Conservation (phyloP, 2,113 vertebrate species). For the Philantomba maxwellii region DNA sequence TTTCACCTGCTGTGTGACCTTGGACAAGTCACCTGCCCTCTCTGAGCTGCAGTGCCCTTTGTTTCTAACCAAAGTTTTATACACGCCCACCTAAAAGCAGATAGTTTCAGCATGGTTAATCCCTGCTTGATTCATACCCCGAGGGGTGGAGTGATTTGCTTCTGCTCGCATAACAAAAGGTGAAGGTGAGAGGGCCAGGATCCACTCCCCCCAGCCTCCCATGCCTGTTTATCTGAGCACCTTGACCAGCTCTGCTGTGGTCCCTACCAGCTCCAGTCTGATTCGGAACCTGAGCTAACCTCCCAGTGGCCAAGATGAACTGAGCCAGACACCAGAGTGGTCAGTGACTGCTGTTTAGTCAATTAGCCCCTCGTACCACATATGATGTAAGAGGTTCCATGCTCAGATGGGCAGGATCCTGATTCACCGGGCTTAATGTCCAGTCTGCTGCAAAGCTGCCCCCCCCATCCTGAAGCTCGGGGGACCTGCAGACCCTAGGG, state of each 20-base stretch:
- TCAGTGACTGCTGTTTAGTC: neutral
- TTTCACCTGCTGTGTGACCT: neutral
- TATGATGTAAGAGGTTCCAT: neutral
- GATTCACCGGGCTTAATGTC: neutral
- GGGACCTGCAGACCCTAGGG: neutral
- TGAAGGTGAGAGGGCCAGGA: neutral
- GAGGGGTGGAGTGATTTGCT: neutral
- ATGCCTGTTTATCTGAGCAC: neutral
- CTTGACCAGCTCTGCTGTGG: neutral
- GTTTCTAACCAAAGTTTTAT: neutral
- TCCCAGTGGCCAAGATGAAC: neutral
- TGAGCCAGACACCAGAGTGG: neutral
- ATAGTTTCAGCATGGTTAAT: neutral
- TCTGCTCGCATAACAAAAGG: neutral
- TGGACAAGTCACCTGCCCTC: neutral
- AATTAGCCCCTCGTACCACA: neutral
- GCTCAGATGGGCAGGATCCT: neutral
- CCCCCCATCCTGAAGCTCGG: neutral
- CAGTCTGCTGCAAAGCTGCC: neutral
- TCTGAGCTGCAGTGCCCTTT: neutral
- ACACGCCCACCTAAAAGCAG: neutral
- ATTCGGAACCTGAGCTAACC: neutral
- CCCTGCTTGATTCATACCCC: neutral
- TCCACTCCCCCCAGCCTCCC: neutral
- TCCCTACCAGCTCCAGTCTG: neutral